Base-by-base conservation (phyloP, 2,113 vertebrate species). In the Eublepharis macularius region DNA sequence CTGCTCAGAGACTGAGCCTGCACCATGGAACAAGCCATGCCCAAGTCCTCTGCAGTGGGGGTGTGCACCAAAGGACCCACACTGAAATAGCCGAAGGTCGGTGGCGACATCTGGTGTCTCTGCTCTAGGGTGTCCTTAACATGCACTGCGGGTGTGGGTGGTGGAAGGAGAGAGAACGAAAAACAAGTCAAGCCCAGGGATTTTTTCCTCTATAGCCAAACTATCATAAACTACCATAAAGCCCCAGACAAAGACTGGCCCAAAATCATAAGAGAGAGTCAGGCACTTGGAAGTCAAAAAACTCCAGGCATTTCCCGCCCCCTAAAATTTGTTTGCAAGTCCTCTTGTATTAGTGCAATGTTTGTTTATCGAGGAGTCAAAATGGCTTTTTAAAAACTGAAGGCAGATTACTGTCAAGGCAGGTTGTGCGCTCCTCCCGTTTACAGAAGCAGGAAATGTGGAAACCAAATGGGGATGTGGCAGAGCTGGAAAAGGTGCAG, bases 1-100 rank as follows among this genome's bases (percentile, higher is more conserved):
- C 81, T 87, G 60, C 85, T 87, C 85, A 86, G 93, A 47, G 47
- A 32, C n/a, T 94, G 93, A 49, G 92, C 41, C 2, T 78, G 84
- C 0, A 1, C 9, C 4, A 90, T 72, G 9, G 69, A 87, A 0
- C 4, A 93, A n/a, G 87, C 73, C 0, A 69, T 91, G 77, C 96
- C 97, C 19, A 96, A 97, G 89, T 97, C 95, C 29, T 95, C 91
- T 12, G 95, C 86, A 51, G 95, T 96, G 83, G 95, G 94, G 39
- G 94, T 93, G 86, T 97, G 97, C 1, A 95, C 88, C 26, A 91
- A 84, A 0, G 94, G 78, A 4, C 87, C 76, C 79, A 91, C 91
- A 0, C 95, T 95, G 0, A 87, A 77, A 54, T 87, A 92, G 82
- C 74, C 90, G 94, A 93, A 90, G 36, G 68, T 36, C 41, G 90